These are phyloP conservation scores for Lamprologus lemairii DNA, from an alignment of 2,113 vertebrate species.

Conservation along the genomic window DNA sequence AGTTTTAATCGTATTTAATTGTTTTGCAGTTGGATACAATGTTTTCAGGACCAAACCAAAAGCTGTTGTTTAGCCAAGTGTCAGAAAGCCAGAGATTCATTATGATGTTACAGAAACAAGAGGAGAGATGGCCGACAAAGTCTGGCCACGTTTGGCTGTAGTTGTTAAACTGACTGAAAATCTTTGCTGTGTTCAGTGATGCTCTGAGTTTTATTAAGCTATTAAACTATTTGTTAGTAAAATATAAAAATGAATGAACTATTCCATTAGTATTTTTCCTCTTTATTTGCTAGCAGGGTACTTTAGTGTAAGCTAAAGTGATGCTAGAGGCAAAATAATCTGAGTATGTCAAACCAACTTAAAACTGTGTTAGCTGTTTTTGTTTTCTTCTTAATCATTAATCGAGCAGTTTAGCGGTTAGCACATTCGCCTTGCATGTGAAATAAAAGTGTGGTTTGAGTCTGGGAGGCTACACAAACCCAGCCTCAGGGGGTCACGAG, in stretches of 20 bases:
- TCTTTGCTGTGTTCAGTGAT: slow-evolving; percentile 8
- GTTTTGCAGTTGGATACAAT: neutral
- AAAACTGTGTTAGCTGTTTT: neutral
- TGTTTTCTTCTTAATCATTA: neutral
- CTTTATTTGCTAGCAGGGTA: neutral
- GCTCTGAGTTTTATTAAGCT: neutral
- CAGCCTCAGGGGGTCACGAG: neutral
- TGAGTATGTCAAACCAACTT: neutral
- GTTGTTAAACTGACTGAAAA: neutral
- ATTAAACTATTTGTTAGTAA: neutral
- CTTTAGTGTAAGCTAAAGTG: neutral
- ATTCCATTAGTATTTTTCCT: neutral
- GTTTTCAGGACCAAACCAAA: neutral
- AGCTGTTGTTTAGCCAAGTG: neutral
- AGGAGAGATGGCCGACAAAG: neutral
- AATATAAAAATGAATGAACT: neutral
- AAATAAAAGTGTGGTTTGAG: neutral
- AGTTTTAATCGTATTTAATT: neutral
- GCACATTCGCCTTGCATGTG: neutral
- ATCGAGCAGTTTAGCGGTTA: neutral
- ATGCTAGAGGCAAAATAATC: accelerated
- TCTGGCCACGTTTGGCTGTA: accelerated
- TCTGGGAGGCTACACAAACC: neutral
- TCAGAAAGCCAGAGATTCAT: neutral
- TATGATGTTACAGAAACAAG: neutral